Conservation (phyloP, 2,797 vertebrate genomes). For the Naso thynnoides region DNA sequence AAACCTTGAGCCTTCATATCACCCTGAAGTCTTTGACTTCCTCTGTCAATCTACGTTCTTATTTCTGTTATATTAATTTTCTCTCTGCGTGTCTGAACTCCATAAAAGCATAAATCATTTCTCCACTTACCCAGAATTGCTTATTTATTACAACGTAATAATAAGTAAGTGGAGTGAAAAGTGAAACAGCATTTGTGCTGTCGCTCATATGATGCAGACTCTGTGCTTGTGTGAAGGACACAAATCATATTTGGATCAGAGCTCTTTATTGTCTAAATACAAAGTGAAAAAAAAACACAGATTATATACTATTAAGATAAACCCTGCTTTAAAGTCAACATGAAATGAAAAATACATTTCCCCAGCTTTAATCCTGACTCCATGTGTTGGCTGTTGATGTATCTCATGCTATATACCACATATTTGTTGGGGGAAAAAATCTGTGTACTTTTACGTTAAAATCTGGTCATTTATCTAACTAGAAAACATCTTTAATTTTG, state of each 20-base stretch:
- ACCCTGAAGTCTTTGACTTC: background rate
- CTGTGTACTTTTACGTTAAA: too few species aligned
- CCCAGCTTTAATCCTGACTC: too few species aligned
- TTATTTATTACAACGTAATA: conserved; percentile 57
- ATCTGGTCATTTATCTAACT: too few species aligned
- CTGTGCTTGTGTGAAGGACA: conserved; percentile 44
- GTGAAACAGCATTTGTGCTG: conserved; percentile 29
- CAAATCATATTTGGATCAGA: conserved; percentile 46
- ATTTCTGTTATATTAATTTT: conserved; percentile 15
- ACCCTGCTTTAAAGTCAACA: too few species aligned
- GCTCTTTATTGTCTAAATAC: conserved; percentile 47
- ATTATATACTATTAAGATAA: conserved; percentile 32
- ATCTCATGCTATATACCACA: too few species aligned
- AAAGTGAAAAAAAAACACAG: conserved; percentile 31
- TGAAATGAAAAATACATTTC: too few species aligned
- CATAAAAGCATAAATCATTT: conserved; percentile 22
- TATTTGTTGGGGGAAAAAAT: too few species aligned
- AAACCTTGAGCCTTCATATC: conserved; percentile 25
- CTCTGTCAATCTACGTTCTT: conserved; percentile 6
- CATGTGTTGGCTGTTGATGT: too few species aligned
- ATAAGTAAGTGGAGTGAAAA: conserved; percentile 39
- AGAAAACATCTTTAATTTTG: too few species aligned
- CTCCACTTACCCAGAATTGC: conserved; percentile 27
- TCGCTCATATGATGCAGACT: conserved; percentile 40
- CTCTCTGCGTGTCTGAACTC: background rate